These are phyloP conservation scores for Pachyseris speciosa DNA, from an alignment of 64 coral and sea anemone species.

Conservation along the genomic window DNA sequence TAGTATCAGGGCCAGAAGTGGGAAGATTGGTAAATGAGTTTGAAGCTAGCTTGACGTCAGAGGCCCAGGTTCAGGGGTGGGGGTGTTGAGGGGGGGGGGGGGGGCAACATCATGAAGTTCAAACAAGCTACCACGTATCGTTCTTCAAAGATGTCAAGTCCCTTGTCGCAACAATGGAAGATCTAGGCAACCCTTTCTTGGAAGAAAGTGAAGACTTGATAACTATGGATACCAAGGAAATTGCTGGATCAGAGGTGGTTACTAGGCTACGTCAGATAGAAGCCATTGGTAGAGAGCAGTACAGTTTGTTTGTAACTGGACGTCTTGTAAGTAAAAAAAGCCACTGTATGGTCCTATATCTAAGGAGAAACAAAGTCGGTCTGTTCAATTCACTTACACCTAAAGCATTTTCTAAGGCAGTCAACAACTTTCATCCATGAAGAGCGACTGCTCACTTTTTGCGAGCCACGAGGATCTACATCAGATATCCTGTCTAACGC, in stretches of 20 bases:
- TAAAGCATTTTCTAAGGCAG: neutral
- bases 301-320: slow-evolving; percentile 8
- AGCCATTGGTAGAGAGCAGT: slow-evolving; percentile 34
- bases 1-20: slow-evolving; percentile 61
- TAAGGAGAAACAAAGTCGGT: slow-evolving; percentile 7
- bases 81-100: no score
- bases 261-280: slow-evolving; percentile 9
- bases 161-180: slow-evolving; percentile 26
- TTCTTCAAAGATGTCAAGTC: slow-evolving; percentile 46
- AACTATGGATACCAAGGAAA: slow-evolving; percentile 52
- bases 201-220: slow-evolving; percentile 35
- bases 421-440: slow-evolving; percentile 53
- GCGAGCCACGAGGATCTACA: slow-evolving; percentile 47
- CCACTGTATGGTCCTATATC: slow-evolving; percentile 3
- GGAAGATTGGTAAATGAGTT: slow-evolving; percentile 56
- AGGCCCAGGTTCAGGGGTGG: neutral
- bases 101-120: slow-evolving; percentile 43
- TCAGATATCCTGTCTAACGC: slow-evolving; percentile 56
- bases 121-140: slow-evolving; percentile 8
- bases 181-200: slow-evolving; percentile 35
- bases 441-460: slow-evolving; percentile 64
- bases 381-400: neutral
- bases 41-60: slow-evolving; percentile 1
- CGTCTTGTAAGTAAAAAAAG: neutral
- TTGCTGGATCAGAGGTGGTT: neutral